Conservation (phyloP, 53 echinoderm and acorn worm genomes). For the Echinometra lucunter region DNA sequence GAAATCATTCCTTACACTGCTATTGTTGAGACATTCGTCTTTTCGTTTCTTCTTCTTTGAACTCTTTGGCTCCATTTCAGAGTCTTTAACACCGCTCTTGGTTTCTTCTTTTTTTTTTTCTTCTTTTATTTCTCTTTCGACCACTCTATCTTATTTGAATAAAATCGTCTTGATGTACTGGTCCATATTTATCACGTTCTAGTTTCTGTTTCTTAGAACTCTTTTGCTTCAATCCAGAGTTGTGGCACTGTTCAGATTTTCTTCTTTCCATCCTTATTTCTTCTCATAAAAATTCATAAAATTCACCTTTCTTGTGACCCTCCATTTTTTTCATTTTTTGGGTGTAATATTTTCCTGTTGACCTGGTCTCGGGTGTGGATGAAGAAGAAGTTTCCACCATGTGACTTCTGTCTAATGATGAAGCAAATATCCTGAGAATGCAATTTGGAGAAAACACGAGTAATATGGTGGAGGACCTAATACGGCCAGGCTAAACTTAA, state of each 20-base stretch:
- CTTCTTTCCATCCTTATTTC: neutral
- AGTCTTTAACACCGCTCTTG: neutral
- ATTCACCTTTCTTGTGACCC: neutral
- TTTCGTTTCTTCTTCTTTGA: neutral
- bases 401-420: neutral
- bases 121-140: neutral
- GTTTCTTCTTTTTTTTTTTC: neutral
- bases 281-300: neutral
- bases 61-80: neutral
- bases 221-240: neutral
- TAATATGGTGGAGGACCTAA: no score
- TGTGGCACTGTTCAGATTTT: neutral
- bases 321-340: neutral
- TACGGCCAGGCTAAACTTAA: no score
- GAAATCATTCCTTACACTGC: neutral
- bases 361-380: neutral
- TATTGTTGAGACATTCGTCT: no score
- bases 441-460: neutral
- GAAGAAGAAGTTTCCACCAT: neutral
- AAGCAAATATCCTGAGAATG: neutral
- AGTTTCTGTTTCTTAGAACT: neutral
- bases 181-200: neutral
- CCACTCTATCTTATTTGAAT: neutral
- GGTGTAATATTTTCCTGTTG: neutral
- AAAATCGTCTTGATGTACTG: neutral